These are phyloP conservation scores for Idris sp. DNA, from an alignment of 1,140 invertebrate species.

Conservation along the genomic window DNA sequence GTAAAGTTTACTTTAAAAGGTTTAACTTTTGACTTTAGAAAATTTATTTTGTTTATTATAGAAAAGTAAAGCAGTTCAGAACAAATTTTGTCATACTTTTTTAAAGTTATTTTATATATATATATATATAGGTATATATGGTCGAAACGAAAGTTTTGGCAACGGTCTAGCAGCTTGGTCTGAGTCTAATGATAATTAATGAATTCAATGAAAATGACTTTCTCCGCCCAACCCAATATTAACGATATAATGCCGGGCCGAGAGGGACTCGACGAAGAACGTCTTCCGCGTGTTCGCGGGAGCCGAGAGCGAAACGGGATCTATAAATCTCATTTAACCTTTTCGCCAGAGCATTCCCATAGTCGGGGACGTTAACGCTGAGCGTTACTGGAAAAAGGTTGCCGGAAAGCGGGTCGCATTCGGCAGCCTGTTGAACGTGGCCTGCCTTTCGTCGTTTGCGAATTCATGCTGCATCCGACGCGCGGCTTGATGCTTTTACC, in stretches of 20 bases:
- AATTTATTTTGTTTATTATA: no score
- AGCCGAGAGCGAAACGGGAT: slow-evolving; percentile 26
- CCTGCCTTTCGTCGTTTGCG: slow-evolving; percentile 7
- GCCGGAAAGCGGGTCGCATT: slow-evolving; percentile 39
- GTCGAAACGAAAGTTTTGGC: slow-evolving; percentile 55
- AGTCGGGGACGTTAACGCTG: slow-evolving; percentile 28
- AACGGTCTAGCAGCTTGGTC: slow-evolving; percentile 21
- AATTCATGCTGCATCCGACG: slow-evolving; percentile 24
- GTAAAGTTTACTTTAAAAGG: no score
- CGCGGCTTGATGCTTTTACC: no score
- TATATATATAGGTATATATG: no score
- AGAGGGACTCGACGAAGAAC: slow-evolving; percentile 11
- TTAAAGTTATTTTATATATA: no score
- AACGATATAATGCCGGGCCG: slow-evolving; percentile 28
- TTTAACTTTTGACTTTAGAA: no score
- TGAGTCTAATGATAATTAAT: slow-evolving; percentile 58
- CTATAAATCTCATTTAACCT: slow-evolving; percentile 55
- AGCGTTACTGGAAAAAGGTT: slow-evolving; percentile 42
- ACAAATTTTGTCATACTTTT: no score
- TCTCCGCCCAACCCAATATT: slow-evolving; percentile 54
- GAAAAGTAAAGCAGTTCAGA: no score
- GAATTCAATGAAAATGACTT: slow-evolving; percentile 56
- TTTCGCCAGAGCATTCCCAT: slow-evolving; percentile 41
- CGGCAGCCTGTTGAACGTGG: slow-evolving; percentile 41
- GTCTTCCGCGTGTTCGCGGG: slow-evolving; percentile 54